A percentile compares a stretch with the other conserved stretches of the same genome.
Evolutionary conservation across 1,140 invertebrate genomes (phyloP).

Genomic region (Chrysomallon squamiferum): DNA sequence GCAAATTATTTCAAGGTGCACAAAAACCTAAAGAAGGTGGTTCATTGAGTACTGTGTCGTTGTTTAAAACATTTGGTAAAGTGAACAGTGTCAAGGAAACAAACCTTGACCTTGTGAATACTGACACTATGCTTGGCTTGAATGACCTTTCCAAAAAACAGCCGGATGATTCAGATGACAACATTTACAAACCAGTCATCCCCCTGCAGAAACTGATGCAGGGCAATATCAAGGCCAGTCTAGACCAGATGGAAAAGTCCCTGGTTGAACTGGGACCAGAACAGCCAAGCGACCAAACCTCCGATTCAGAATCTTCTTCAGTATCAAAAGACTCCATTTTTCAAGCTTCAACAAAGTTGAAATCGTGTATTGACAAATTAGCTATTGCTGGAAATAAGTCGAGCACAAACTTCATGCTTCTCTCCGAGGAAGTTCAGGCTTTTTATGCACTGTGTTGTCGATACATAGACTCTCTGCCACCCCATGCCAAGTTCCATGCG

Average conservation of each 20-base stretch:
- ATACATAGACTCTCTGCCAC: constrained; percentile 69
- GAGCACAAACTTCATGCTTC: constrained; percentile 57
- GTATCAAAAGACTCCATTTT: constrained; percentile 49
- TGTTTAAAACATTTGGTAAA: constrained; percentile 25
- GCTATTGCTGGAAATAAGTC: constrained; percentile 48
- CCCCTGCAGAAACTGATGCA: constrained; percentile 33
- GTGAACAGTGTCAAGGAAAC: constrained; percentile 22
- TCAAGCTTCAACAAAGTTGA: constrained; percentile 40
- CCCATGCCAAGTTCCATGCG: constrained; percentile 87
- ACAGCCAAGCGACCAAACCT: constrained; percentile 9
- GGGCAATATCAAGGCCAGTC: constrained; percentile 20
- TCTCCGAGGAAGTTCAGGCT: constrained; percentile 57
- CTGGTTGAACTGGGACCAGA: constrained; percentile 8
- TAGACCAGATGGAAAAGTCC: constrained; percentile 33
- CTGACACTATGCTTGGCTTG: constrained; percentile 6
- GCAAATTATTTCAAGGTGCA: constrained; percentile 3
- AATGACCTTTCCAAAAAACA: constrained; percentile 28
- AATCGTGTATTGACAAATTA: constrained; percentile 46
- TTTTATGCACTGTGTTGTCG: constrained; percentile 54
- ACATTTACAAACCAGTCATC: constrained; percentile 44
- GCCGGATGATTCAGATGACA: constrained; percentile 30
- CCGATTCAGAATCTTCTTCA: constrained; percentile 29
- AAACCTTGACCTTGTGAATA: constrained; percentile 27
- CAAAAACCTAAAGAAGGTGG: neutral
- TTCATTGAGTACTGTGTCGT: constrained; percentile 15